Base-by-base conservation (phyloP, 2,797 vertebrate genomes). In the Pseudochaenichthys georgianus region DNA sequence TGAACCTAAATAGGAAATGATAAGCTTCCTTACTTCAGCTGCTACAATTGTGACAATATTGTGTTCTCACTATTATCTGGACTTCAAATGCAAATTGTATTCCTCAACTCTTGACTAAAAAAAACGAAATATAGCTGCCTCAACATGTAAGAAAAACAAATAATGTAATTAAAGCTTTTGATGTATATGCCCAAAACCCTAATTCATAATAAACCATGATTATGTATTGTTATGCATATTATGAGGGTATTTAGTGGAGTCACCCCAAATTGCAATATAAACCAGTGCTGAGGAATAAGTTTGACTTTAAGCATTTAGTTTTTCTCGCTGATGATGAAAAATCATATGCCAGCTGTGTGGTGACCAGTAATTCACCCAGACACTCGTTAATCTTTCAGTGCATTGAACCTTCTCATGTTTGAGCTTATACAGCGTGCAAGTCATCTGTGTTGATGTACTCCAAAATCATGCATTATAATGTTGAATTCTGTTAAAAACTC, bases 201-300 rank as follows among this genome's bases (percentile, higher is more conserved):
- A 81, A 51, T 74, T 82, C 47, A 76, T 60, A 74, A 86, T 81
- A 82, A 87, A 81, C 53, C 43, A 46, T 74, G 86, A 86, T 51
- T 73, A 69, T 53, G 67, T 58, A 74, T 87, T 86, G 77, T 87
- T 83, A 70, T 80, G 79, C 80, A 82, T 72, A 70, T 75, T 72
- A 70, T 75, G 72, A 62, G 57, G 52, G 51, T 67, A 72, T 86
- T 87, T 78, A 70, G 72, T 46, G 41, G 53, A 75, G 60, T 81
- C 45, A 58, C 23, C 52, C 55, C 57, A 71, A 83, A 68, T 68
- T 84, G 75, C 65, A 77, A 78, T 66, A 86, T 83, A 84, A 85
- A 85, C 65, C 38, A 17, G 70, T 71, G 70, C 65, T 52, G 65
- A 75, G 66, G 66, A 85, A 83, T 68, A 28, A 11, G 72, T 64